Percentiles rank a stretch among this genome's conserved stretches.
Conservation (phyloP, 2,888 invertebrate species). For the Helicoverpa assulta region DNA sequence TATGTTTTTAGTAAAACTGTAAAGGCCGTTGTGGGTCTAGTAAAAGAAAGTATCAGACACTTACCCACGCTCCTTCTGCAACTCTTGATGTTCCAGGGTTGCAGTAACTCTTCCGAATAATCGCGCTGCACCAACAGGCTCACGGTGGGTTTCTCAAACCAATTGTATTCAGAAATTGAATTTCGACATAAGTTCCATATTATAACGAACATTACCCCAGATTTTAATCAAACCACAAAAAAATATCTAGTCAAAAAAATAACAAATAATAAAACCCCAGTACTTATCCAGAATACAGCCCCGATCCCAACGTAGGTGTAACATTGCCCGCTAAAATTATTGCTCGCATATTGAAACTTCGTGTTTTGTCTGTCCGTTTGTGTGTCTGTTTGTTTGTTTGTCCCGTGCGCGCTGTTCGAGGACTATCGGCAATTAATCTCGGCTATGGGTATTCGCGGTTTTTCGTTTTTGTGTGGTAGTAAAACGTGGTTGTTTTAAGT, state of each 20-base stretch:
- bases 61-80: too few relatives aligned
- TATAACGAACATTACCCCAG: too few relatives aligned
- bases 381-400: constrained; percentile 75
- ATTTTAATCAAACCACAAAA: not conserved
- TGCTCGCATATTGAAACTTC: constrained; percentile 82
- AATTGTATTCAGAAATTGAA: too few relatives aligned
- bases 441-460: constrained; percentile 65
- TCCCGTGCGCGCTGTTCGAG: constrained; percentile 69
- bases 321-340: constrained; percentile 86
- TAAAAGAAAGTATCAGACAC: too few relatives aligned
- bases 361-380: constrained; percentile 82
- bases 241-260: not conserved
- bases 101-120: too few relatives aligned
- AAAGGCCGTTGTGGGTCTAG: too few relatives aligned
- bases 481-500: constrained; percentile 21
- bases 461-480: constrained; percentile 48
- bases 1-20: too few relatives aligned
- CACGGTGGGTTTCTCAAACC: too few relatives aligned
- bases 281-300: constrained; percentile 73
- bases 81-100: too few relatives aligned
- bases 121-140: too few relatives aligned
- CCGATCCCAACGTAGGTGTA: constrained; percentile 81
- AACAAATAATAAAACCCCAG: not conserved
- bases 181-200: too few relatives aligned
- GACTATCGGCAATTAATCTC: constrained; percentile 87